Conservation (phyloP, 1,140 invertebrate genomes). For the Proctacanthus coquilletti region DNA sequence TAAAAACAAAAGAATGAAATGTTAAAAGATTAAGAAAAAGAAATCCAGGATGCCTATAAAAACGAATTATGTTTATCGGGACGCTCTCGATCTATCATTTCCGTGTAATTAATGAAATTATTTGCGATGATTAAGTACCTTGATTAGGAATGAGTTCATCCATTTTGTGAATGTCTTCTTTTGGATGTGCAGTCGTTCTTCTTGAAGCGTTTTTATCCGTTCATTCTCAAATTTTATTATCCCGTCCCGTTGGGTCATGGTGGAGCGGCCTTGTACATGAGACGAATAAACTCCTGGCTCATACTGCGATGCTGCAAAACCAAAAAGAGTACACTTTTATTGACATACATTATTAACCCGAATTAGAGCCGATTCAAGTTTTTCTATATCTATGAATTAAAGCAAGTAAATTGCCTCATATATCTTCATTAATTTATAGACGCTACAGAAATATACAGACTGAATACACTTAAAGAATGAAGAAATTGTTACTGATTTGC, state of each 20-base stretch:
- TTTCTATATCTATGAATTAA: no score
- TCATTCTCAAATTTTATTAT: constrained; percentile 90
- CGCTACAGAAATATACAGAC: no score
- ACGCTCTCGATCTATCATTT: constrained; percentile 6
- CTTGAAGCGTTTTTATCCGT: constrained; percentile 88
- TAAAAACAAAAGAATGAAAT: constrained; percentile 5
- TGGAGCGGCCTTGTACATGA: constrained; percentile 40
- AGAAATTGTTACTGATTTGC: no score
- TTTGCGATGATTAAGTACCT: constrained; percentile 40
- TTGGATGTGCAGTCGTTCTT: constrained; percentile 93
- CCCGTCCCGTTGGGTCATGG: constrained; percentile 80
- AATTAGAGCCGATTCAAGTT: no score
- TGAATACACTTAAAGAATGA: no score
- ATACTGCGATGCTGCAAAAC: constrained; percentile 46
- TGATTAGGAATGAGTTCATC: constrained; percentile 97
- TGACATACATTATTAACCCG: no score
- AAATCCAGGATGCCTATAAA: not conserved
- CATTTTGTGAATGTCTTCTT: constrained; percentile 99
- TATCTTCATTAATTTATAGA: no score
- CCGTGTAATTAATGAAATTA: constrained; percentile 6
- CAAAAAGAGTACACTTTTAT: no score
- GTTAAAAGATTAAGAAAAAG: not conserved
- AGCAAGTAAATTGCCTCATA: no score
- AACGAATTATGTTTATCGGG: not conserved
- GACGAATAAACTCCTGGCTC: constrained; percentile 47